Evolutionary conservation across 92 coral and sea anemone species (phyloP).

Genomic region (Metridium senile): DNA sequence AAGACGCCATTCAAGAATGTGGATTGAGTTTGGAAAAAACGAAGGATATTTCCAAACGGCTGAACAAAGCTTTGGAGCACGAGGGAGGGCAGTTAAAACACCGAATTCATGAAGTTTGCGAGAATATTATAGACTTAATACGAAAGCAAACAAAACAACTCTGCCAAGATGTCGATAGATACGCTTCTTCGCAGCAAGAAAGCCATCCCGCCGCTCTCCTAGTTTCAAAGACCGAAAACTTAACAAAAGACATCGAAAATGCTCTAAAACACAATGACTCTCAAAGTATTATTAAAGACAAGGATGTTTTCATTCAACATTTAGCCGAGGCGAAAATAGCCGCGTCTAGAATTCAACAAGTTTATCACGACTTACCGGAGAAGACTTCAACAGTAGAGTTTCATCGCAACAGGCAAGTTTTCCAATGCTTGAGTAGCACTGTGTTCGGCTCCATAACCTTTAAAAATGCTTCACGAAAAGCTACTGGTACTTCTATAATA

Average conservation of each 20-base stretch:
- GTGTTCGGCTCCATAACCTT: conserved; percentile 54
- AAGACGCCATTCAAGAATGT: conserved; percentile 56
- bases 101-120: conserved; percentile 70
- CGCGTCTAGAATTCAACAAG: conserved; percentile 44
- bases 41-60: conserved; percentile 40
- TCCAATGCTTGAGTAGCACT: conserved; percentile 70
- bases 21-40: conserved; percentile 32
- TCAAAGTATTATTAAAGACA: conserved; percentile 50
- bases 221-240: conserved; percentile 40
- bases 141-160: conserved; percentile 62
- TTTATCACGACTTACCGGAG: conserved; percentile 40
- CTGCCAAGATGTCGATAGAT: conserved; percentile 56
- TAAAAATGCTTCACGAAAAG: conserved; percentile 1
- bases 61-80: conserved; percentile 39
- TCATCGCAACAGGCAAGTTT: conserved; percentile 47
- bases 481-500: conserved; percentile 6
- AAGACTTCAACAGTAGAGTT: conserved; percentile 59
- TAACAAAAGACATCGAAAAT: conserved; percentile 55
- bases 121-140: conserved; percentile 65
- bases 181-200: conserved; percentile 47
- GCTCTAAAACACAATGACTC: conserved; percentile 58
- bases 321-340: conserved; percentile 61
- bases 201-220: conserved; percentile 58
- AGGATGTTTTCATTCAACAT: conserved; percentile 58
- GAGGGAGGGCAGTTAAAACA: conserved; percentile 55